Conservation (phyloP, 1,140 invertebrate genomes). For the Leptonema lineaticorne region DNA sequence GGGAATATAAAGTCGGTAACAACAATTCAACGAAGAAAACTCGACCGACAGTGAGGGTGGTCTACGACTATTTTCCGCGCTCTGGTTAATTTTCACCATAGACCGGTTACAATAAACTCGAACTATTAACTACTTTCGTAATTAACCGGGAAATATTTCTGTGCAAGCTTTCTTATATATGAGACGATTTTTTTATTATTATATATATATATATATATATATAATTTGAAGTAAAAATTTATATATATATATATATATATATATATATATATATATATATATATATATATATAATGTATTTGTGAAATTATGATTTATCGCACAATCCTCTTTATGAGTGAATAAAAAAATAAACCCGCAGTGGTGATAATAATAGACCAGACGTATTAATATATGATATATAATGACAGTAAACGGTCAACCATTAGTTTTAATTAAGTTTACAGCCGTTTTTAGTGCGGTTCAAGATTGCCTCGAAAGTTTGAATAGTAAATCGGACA, state of each 20-base stretch:
- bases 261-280: neutral
- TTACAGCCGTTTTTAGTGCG: neutral
- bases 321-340: neutral
- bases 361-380: neutral
- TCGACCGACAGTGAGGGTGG: neutral
- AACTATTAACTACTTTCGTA: too few relatives aligned
- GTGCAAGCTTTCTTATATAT: too few relatives aligned
- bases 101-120: too few relatives aligned
- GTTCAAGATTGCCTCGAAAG: constrained; percentile 21
- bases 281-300: neutral
- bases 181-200: too few relatives aligned
- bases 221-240: too few relatives aligned
- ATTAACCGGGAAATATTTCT: too few relatives aligned
- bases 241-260: too few relatives aligned
- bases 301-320: too few relatives aligned
- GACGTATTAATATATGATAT: neutral
- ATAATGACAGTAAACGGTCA: neutral
- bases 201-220: too few relatives aligned
- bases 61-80: neutral
- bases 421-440: constrained; percentile 6
- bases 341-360: neutral
- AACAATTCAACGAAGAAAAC: neutral
- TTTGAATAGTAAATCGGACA: constrained; percentile 31
- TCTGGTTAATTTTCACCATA: neutral
- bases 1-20: neutral